phyloP scores from a whole-genome alignment of 2,797 vertebrate species.

The Halcyon badia region DNA sequence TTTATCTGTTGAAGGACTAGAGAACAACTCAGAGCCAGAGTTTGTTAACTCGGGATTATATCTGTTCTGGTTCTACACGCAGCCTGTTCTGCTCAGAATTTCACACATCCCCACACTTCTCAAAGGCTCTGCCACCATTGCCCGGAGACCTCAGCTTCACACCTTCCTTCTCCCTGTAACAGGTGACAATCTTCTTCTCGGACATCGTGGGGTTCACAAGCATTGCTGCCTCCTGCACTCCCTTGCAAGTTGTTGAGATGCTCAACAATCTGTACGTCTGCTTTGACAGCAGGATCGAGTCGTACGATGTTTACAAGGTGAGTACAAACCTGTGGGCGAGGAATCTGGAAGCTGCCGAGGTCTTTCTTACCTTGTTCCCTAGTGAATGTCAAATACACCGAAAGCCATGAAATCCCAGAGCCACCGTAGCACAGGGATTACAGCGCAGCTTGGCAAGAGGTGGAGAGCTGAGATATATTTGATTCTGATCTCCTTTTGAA shows the following conservation, averaged over 20 bases:
- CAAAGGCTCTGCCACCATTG: not conserved
- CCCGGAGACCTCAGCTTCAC: not conserved
- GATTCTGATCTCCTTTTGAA: not conserved
- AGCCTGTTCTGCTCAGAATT: not conserved
- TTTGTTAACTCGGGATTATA: not conserved
- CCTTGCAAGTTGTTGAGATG: constrained; percentile 91
- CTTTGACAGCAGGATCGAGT: constrained; percentile 91
- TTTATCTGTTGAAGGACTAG: not conserved
- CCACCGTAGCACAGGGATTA: accelerated
- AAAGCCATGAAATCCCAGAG: not conserved
- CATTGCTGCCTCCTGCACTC: constrained; percentile 90
- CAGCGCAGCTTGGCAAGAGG: accelerated
- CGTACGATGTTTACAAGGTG: constrained; percentile 92
- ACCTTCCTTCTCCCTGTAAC: not conserved
- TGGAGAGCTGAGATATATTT: not conserved
- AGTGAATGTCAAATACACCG: not conserved
- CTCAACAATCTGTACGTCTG: constrained; percentile 91
- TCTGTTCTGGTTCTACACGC: accelerated
- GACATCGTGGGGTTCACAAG: constrained; percentile 92
- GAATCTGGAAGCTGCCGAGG: not conserved
- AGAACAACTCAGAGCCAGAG: not conserved
- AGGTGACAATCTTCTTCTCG: constrained; percentile 94
- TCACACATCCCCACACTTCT: not conserved
- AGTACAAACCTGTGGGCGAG: not conserved
- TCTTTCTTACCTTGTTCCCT: not conserved